phyloP scores from a whole-genome alignment of 2,888 invertebrate species.

The Brachylomia viminalis region DNA sequence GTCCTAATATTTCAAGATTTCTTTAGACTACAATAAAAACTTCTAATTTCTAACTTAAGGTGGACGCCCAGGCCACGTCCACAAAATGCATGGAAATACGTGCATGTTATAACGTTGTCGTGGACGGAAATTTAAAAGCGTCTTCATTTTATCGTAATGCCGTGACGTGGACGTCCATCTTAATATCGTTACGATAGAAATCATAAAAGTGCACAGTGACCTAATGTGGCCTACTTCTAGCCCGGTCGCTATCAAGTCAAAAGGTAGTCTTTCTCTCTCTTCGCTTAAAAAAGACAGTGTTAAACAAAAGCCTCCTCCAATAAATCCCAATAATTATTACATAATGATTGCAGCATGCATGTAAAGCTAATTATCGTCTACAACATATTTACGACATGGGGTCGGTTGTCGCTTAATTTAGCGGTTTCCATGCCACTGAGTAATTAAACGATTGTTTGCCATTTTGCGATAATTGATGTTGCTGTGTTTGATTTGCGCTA shows the following conservation, averaged over 20 bases:
- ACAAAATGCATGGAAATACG: too few species aligned
- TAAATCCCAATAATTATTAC: slow-evolving; percentile 50
- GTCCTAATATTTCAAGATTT: neutral
- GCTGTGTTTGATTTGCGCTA: slow-evolving; percentile 88
- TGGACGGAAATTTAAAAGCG: too few species aligned
- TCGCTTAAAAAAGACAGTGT: neutral
- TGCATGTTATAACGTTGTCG: too few species aligned
- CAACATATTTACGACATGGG: slow-evolving; percentile 79
- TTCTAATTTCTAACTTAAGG: too few species aligned
- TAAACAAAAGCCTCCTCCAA: slow-evolving; percentile 23
- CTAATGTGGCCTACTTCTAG: neutral
- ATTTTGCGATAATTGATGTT: slow-evolving; percentile 88
- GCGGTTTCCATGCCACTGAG: slow-evolving; percentile 85
- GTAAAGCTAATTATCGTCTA: slow-evolving; percentile 78
- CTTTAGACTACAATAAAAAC: neutral
- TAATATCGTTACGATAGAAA: too few species aligned
- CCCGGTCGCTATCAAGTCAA: neutral
- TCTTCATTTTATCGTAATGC: too few species aligned
- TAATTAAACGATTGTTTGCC: slow-evolving; percentile 89
- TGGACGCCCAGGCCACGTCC: too few species aligned
- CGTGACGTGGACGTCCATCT: too few species aligned
- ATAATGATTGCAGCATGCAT: slow-evolving; percentile 61
- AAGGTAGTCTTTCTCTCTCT: neutral
- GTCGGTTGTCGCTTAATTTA: slow-evolving; percentile 83
- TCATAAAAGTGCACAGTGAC: neutral